Conservation (phyloP, 1,140 invertebrate species). For the Caenorhabditis brenneri region DNA sequence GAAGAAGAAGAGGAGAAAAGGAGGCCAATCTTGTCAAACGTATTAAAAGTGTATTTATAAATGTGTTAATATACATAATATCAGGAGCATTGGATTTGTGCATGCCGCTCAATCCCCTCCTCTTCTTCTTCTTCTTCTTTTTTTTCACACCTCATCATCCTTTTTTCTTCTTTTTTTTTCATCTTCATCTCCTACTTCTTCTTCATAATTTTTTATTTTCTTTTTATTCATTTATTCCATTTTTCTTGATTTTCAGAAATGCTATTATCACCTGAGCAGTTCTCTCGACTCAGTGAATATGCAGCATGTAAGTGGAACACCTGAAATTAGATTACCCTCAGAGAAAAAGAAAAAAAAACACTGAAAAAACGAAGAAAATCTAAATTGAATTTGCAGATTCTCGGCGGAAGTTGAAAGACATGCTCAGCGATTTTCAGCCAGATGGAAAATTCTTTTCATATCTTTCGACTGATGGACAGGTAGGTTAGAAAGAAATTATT, state of each 20-base stretch:
- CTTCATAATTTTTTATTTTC: background rate
- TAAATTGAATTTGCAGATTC: slow-evolving; percentile 60
- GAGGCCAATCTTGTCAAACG: slow-evolving; percentile 37
- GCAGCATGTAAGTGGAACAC: slow-evolving; percentile 67
- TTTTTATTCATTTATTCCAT: background rate
- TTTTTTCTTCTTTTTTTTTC: background rate
- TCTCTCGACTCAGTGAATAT: slow-evolving; percentile 68
- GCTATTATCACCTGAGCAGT: slow-evolving; percentile 69
- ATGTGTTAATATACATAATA: slow-evolving; percentile 43
- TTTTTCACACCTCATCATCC: background rate
- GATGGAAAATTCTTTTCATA: slow-evolving; percentile 69
- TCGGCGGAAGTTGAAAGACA: slow-evolving; percentile 67
- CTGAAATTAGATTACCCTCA: background rate
- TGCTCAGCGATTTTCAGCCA: slow-evolving; percentile 69
- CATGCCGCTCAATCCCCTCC: background rate
- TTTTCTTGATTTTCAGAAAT: slow-evolving; percentile 52
- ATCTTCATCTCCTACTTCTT: background rate
- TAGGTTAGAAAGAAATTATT: slow-evolving; percentile 15
- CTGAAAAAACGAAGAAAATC: too few relatives aligned
- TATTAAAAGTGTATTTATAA: slow-evolving; percentile 43
- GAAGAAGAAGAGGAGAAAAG: background rate
- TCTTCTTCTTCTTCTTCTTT: background rate
- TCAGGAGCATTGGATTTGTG: background rate
- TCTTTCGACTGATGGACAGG: slow-evolving; percentile 64
- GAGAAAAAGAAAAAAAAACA: background rate